Percentiles rank a stretch among this genome's conserved stretches.
Conservation (phyloP, 2,797 vertebrate genomes). For the Epinephelus awoara region DNA sequence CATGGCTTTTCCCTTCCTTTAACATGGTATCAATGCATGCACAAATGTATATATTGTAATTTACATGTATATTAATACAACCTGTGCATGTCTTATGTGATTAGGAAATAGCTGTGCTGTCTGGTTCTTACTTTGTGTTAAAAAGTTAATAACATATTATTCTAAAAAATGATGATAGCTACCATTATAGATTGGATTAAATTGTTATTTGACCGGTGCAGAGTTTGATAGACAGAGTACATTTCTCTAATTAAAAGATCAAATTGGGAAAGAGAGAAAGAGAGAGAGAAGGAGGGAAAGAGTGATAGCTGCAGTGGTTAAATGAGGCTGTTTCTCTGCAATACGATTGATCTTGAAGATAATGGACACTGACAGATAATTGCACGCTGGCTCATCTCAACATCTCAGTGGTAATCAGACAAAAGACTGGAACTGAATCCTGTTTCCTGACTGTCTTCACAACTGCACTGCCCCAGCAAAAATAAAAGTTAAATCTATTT, state of each 20-base stretch:
- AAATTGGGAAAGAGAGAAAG: background rate
- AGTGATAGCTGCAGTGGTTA: slow-evolving; percentile 27
- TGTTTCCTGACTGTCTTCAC: slow-evolving; percentile 15
- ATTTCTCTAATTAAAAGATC: slow-evolving; percentile 41
- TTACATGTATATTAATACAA: no score
- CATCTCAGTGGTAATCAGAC: slow-evolving; percentile 49
- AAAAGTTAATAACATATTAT: background rate
- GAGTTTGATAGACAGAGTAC: slow-evolving; percentile 3
- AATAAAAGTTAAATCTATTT: background rate
- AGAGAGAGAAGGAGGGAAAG: slow-evolving; percentile 1
- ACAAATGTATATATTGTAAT: no score
- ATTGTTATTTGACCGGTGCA: background rate
- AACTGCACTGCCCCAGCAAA: background rate
- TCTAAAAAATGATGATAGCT: background rate
- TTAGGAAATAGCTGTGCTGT: no score
- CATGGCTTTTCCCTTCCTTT: no score
- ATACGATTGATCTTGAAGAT: slow-evolving; percentile 56
- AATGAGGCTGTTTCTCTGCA: slow-evolving; percentile 47
- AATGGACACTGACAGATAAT: slow-evolving; percentile 61
- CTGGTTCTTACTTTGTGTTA: no score
- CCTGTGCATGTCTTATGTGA: no score
- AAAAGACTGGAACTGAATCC: slow-evolving; percentile 34
- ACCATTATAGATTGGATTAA: background rate
- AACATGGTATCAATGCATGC: no score
- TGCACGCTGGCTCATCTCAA: slow-evolving; percentile 37